Percentiles rank a stretch among this genome's conserved stretches.
Evolutionary conservation across 2,113 vertebrate genomes (phyloP).

Genomic region (Semicossyphus pulcher): DNA sequence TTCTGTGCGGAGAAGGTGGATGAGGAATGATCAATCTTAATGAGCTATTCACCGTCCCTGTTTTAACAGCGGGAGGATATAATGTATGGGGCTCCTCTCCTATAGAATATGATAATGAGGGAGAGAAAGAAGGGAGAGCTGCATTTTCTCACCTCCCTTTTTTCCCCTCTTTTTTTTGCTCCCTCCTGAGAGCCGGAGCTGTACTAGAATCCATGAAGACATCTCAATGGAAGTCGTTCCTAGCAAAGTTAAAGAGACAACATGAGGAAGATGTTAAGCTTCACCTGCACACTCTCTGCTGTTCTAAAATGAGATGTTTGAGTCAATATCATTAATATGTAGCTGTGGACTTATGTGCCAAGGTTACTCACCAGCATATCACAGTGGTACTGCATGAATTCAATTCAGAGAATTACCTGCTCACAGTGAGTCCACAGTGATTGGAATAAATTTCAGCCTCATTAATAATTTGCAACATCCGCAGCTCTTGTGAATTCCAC

Average conservation of each 20-base stretch:
- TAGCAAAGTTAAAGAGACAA: slow-evolving; percentile 60
- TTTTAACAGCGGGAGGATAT: slow-evolving; percentile 74
- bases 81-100: slow-evolving; percentile 73
- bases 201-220: slow-evolving; percentile 53
- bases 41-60: slow-evolving; percentile 80
- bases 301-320: slow-evolving; percentile 47
- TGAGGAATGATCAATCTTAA: slow-evolving; percentile 86
- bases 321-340: slow-evolving; percentile 51
- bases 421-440: slow-evolving; percentile 31
- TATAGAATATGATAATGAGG: slow-evolving; percentile 83
- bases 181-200: slow-evolving; percentile 30
- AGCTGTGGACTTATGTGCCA: not conserved
- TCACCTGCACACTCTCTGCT: not conserved
- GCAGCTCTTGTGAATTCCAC: slow-evolving; percentile 36
- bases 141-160: slow-evolving; percentile 33
- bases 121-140: slow-evolving; percentile 60
- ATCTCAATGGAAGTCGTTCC: slow-evolving; percentile 67
- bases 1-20: slow-evolving; percentile 74
- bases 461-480: slow-evolving; percentile 66
- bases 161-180: not conserved
- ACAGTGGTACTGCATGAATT: slow-evolving; percentile 11
- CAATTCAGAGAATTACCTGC: slow-evolving; percentile 56
- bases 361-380: slow-evolving; percentile 47
- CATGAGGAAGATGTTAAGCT: slow-evolving; percentile 19
- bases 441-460: slow-evolving; percentile 60